A percentile compares a stretch with the other conserved stretches of the same genome.
Evolutionary conservation across 2,797 vertebrate genomes (phyloP).

Genomic region (Toxotes lorentzi): DNA sequence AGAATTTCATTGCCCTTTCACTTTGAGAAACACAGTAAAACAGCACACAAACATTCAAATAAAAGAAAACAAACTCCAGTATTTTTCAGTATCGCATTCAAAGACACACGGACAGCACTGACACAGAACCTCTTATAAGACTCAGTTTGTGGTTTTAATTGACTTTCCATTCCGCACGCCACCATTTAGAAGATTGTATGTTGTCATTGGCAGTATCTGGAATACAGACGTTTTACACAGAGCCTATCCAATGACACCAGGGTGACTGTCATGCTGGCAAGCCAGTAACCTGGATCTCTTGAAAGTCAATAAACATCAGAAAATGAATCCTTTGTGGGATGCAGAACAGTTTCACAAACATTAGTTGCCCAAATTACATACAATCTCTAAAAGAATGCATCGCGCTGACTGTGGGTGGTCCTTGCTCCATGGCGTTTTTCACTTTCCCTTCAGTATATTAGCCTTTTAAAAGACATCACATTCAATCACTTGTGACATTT

Average conservation of each 20-base stretch:
- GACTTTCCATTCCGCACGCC: slow-evolving; percentile 34
- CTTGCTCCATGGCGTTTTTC: slow-evolving; percentile 14
- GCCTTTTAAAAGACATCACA: slow-evolving; percentile 7
- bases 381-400: slow-evolving; percentile 32
- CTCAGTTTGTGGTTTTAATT: slow-evolving; percentile 45
- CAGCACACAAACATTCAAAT: slow-evolving; percentile 33
- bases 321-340: slow-evolving; percentile 36
- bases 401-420: slow-evolving; percentile 20
- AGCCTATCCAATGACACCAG: slow-evolving; percentile 26
- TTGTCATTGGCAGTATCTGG: slow-evolving; percentile 52
- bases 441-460: slow-evolving; percentile 15
- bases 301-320: slow-evolving; percentile 38
- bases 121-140: slow-evolving; percentile 36
- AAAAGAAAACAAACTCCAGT: slow-evolving; percentile 42
- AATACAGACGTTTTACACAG: slow-evolving; percentile 10
- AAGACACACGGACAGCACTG: slow-evolving; percentile 16
- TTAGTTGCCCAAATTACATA: slow-evolving; percentile 37
- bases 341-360: slow-evolving; percentile 36
- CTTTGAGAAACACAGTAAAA: slow-evolving; percentile 30
- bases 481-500: slow-evolving; percentile 31
- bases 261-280: slow-evolving; percentile 37
- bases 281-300: slow-evolving; percentile 39
- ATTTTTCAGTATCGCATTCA: slow-evolving; percentile 33
- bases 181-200: slow-evolving; percentile 40
- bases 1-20: slow-evolving; percentile 10